These are phyloP conservation scores for Muntiacus muntjak DNA, from an alignment of 2,113 vertebrate genomes.

Conservation along the genomic window DNA sequence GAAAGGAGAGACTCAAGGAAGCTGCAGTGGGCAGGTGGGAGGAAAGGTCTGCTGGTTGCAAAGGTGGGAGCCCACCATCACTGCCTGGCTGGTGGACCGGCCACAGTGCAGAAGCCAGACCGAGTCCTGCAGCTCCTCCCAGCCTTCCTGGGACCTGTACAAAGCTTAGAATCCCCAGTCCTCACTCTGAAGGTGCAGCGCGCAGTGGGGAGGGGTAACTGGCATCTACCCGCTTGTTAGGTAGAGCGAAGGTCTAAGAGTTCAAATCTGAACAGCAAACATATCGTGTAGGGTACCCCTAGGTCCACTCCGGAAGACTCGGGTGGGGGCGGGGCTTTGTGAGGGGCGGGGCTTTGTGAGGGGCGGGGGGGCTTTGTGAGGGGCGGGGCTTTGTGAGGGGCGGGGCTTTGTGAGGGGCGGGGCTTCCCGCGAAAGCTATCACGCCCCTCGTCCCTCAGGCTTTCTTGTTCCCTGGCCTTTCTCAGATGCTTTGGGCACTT, in stretches of 20 bases:
- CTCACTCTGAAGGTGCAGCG: not conserved
- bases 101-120: not conserved
- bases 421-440: fast-evolving
- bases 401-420: not conserved
- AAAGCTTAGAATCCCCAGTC: not conserved
- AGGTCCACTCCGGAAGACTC: fast-evolving
- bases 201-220: too few species aligned
- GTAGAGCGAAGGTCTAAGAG: too few species aligned
- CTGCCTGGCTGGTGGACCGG: not conserved
- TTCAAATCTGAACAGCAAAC: not conserved
- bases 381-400: not conserved
- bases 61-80: not conserved
- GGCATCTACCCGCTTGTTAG: not conserved
- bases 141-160: not conserved
- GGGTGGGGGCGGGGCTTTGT: fast-evolving
- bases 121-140: not conserved
- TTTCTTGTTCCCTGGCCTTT: not conserved
- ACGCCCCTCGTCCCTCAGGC: fast-evolving
- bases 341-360: fast-evolving
- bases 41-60: not conserved
- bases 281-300: fast-evolving
- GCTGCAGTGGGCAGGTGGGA: not conserved
- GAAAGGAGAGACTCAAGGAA: not conserved
- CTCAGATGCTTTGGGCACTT: not conserved
- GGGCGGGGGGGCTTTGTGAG: not conserved